Conservation (phyloP, 2,888 invertebrate genomes). For the Caenorhabditis wallacei region DNA sequence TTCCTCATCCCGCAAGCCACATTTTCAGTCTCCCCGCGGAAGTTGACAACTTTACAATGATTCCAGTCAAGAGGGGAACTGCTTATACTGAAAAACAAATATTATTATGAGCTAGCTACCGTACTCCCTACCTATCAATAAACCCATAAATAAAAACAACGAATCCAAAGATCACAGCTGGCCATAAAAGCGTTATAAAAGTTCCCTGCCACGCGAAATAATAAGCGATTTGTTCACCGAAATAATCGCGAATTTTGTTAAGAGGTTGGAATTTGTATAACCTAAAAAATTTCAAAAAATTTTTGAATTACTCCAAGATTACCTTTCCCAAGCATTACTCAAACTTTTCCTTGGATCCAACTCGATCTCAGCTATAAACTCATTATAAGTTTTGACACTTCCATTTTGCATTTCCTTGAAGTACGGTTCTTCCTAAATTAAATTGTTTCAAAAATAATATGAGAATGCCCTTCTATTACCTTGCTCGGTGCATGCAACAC, state of each 20-base stretch:
- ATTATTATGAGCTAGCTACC: too few relatives aligned
- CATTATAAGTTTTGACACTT: constrained; percentile 56
- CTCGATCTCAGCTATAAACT: constrained; percentile 63
- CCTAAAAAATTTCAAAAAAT: constrained; percentile 21
- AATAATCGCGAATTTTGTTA: constrained; percentile 83
- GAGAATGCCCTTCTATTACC: constrained; percentile 22
- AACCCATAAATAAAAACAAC: constrained; percentile 84
- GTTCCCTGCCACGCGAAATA: constrained; percentile 85
- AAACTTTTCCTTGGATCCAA: constrained; percentile 64
- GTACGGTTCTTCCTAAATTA: constrained; percentile 72
- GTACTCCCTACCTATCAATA: constrained; percentile 59
- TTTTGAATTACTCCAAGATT: neutral
- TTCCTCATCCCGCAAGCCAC: constrained; percentile 58
- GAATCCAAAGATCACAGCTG: constrained; percentile 84
- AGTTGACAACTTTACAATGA: constrained; percentile 56
- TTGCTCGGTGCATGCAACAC: constrained; percentile 84
- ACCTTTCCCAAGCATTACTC: constrained; percentile 61
- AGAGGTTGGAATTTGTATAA: constrained; percentile 70
- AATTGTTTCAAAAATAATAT: neutral
- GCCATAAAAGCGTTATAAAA: constrained; percentile 84
- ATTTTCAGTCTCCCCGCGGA: constrained; percentile 39
- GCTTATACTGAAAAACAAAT: constrained; percentile 53
- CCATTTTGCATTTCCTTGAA: constrained; percentile 70
- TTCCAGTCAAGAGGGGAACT: constrained; percentile 43
- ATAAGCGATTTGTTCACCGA: constrained; percentile 85